Conservation (phyloP, 2,888 invertebrate genomes). For the Drosophila demipolita region DNA sequence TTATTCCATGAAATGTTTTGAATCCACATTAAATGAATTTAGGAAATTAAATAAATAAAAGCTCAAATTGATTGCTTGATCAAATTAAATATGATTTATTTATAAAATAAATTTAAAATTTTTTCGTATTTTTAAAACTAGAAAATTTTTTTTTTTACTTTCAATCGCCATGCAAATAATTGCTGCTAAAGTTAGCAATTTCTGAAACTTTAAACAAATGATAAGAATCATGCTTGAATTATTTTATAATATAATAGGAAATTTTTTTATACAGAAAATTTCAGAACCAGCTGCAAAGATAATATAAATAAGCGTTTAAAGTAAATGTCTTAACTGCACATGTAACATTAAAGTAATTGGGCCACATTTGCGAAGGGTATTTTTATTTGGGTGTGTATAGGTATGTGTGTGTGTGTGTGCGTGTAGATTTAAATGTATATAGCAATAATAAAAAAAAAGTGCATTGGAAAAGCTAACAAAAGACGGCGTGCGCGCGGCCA, state of each 20-base stretch:
- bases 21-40: not conserved
- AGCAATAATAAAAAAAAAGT: slow-evolving; percentile 61
- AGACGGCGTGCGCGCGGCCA: slow-evolving; percentile 74
- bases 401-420: slow-evolving; percentile 2
- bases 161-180: not conserved
- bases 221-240: not conserved
- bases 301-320: slow-evolving; percentile 2
- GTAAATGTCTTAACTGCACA: slow-evolving; percentile 25
- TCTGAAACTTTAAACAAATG: not conserved
- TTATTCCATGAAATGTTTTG: no score
- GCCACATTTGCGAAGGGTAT: slow-evolving; percentile 33
- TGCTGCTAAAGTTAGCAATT: not conserved
- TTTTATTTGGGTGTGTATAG: not conserved
- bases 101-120: not conserved
- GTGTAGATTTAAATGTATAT: slow-evolving; percentile 1
- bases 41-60: not conserved
- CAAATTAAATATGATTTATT: not conserved
- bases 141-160: not conserved
- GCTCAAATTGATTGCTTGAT: not conserved
- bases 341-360: slow-evolving; percentile 43
- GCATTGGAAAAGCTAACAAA: slow-evolving; percentile 77
- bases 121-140: not conserved
- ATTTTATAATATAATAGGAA: not conserved
- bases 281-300: not conserved
- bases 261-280: not conserved